Evolutionary conservation across 2,888 invertebrate genomes (phyloP), one percentile per base, ranked within the genome.

Genomic region (Mycalesis mineus): DNA sequence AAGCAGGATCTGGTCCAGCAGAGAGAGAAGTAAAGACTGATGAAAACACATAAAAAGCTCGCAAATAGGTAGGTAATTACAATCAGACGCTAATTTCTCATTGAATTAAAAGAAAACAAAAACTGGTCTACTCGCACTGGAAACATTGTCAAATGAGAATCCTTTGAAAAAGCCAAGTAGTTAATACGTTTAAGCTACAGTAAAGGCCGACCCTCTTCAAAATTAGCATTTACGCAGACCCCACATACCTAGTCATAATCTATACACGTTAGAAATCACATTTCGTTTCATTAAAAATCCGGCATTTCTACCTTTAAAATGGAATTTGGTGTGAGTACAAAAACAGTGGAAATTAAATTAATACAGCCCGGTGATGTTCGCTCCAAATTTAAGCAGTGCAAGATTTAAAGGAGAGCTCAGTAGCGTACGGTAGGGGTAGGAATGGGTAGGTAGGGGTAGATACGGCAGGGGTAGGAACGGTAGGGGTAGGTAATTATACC

Each of bases 381-480:
- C 75, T 80, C 82, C 77, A 85, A 85, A 84, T 82, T 84, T 83
- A 84, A 86, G 80, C 82, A 79, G 80, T 79, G 84, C 81, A 82
- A 84, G 85, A 86, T 87, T 87, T 85, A 87, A 88, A 79, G 80
- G 86, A 84, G 82, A 81, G 82, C 81, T 82, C 82, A 78, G 42
- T 52, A 42, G 42, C 41, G 41, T 42, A 42, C 33, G 52, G 42
- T 22, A 17, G 17, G 42, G 29, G 48, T 29, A 47, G 31, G 33
- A 14, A 14, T 62, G 58, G 57, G 62, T 33, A 33, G 33, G 33
- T 5, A 33, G 44, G 40, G 9, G 40, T 13, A 29, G 39, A n/a
- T 42, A 42, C 33, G 52, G 42, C 13, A 17, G 17, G 42, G 29
- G 48, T 29, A 47, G 31, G 33, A 14, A 14, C 62, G 58, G 52